Percentiles rank a stretch among this genome's conserved stretches.
Evolutionary conservation across 30 jellyfish, hydroid and myxozoan genomes (phyloP).

Genomic region (Sanderia malayensis): DNA sequence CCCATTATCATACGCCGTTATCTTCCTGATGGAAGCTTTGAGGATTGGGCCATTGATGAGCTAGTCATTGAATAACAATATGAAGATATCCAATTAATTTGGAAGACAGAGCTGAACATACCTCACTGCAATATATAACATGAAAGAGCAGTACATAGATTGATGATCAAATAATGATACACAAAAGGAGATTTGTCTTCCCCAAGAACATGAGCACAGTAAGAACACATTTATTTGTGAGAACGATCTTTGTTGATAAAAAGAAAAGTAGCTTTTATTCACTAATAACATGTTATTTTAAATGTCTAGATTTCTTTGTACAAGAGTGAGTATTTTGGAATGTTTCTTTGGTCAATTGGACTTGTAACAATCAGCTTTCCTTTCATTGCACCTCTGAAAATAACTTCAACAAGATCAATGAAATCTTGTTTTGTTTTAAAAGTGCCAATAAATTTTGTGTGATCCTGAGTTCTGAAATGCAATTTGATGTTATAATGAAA

Average conservation of each 20-base stretch:
- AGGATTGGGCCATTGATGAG: conserved; percentile 98
- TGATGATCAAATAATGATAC: too few relatives aligned
- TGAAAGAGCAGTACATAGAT: too few relatives aligned
- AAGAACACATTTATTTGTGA: too few relatives aligned
- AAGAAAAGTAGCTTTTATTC: too few relatives aligned
- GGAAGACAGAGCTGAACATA: too few relatives aligned
- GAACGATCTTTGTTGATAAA: too few relatives aligned
- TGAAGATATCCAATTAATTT: too few relatives aligned
- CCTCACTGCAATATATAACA: too few relatives aligned
- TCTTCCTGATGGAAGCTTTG: conserved; percentile 98
- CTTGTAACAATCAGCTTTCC: conserved; percentile 85
- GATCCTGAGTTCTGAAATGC: conserved; percentile 80
- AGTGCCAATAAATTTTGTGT: conserved; percentile 92
- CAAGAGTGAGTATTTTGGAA: conserved; percentile 73
- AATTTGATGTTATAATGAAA: too few relatives aligned
- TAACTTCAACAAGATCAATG: conserved; percentile 84
- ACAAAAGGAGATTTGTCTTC: too few relatives aligned
- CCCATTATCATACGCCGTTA: conserved; percentile 90
- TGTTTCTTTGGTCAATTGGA: conserved; percentile 81
- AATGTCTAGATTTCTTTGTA: conserved; percentile 65
- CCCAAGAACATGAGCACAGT: too few relatives aligned
- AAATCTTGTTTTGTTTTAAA: conserved; percentile 86
- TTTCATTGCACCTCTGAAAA: conserved; percentile 88
- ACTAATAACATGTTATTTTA: not conserved
- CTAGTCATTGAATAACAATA: conserved; percentile 80